These are phyloP conservation scores for Aplochiton taeniatus DNA, from an alignment of 2,797 vertebrate species.

Conservation along the genomic window DNA sequence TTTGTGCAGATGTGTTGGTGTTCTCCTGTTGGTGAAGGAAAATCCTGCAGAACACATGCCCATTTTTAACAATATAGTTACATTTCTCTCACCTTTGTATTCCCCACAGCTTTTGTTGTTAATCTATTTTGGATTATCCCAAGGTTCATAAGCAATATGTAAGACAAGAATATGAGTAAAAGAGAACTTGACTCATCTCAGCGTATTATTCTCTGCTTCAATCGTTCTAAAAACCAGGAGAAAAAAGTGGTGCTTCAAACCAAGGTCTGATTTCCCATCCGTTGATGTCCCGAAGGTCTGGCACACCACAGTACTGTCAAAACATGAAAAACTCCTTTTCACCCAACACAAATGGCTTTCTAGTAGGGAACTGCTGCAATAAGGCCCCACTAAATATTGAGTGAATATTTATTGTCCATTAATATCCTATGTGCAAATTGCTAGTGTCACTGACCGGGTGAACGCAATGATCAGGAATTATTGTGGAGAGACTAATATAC, in stretches of 20 bases:
- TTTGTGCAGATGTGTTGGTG: slow-evolving; percentile 60
- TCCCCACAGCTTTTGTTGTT: slow-evolving; percentile 13
- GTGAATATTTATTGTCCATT: slow-evolving; percentile 75
- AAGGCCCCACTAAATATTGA: slow-evolving; percentile 58
- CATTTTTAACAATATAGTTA: slow-evolving; percentile 62
- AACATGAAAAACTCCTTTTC: slow-evolving; percentile 58
- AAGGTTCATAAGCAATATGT: no score
- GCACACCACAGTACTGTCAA: slow-evolving; percentile 58
- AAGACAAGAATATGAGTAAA: no score
- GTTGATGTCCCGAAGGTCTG: slow-evolving; percentile 66
- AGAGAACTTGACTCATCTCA: not conserved
- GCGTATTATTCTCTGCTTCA: slow-evolving; percentile 63
- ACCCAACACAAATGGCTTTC: slow-evolving; percentile 41
- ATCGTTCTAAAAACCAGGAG: slow-evolving; percentile 53
- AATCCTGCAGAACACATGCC: slow-evolving; percentile 48
- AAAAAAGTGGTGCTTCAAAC: slow-evolving; percentile 62
- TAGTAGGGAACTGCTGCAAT: slow-evolving; percentile 52
- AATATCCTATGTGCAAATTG: slow-evolving; percentile 69
- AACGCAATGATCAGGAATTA: slow-evolving; percentile 60
- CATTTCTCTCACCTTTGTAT: slow-evolving; percentile 41
- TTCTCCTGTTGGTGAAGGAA: slow-evolving; percentile 45
- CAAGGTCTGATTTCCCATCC: slow-evolving; percentile 72
- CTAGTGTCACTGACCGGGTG: slow-evolving; percentile 58
- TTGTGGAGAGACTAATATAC: slow-evolving; percentile 51
- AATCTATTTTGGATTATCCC: no score